Evolutionary conservation across 2,797 vertebrate species (phyloP).

Genomic region (Pantherophis alleghaniensis): DNA sequence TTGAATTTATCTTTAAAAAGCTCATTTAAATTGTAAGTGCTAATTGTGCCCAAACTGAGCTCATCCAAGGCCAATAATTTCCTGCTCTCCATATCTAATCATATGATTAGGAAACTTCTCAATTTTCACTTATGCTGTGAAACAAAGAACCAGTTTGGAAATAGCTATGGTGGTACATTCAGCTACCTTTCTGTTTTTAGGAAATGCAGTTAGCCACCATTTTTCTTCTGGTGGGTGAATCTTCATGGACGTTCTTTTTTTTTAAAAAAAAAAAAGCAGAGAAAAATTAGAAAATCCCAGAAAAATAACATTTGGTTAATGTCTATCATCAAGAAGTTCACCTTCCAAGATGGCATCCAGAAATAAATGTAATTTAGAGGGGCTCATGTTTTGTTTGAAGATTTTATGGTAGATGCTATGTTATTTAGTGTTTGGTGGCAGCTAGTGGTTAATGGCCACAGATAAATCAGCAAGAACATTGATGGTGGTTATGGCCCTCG

Average conservation of each 20-base stretch:
- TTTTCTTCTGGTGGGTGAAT: background rate
- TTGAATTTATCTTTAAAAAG: background rate
- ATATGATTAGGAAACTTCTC: background rate
- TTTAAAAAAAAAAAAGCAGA: background rate
- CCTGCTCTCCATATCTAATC: background rate
- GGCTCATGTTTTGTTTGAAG: background rate
- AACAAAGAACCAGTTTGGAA: background rate
- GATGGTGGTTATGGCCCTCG: background rate
- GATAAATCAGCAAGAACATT: background rate
- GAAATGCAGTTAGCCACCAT: background rate
- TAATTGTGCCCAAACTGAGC: background rate
- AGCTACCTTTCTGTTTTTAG: background rate
- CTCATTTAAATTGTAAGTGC: background rate
- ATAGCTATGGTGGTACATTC: background rate
- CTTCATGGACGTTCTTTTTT: background rate
- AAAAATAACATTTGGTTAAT: background rate
- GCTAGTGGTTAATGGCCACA: background rate
- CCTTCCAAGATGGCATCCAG: background rate
- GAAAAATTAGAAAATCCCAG: background rate
- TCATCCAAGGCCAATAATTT: background rate
- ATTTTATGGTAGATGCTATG: background rate
- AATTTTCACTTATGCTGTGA: background rate
- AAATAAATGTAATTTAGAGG: background rate
- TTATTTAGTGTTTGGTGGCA: background rate
- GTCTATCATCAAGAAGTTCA: background rate